Evolutionary conservation across 2,797 vertebrate genomes (phyloP).

Genomic region (Acridotheres tristis): DNA sequence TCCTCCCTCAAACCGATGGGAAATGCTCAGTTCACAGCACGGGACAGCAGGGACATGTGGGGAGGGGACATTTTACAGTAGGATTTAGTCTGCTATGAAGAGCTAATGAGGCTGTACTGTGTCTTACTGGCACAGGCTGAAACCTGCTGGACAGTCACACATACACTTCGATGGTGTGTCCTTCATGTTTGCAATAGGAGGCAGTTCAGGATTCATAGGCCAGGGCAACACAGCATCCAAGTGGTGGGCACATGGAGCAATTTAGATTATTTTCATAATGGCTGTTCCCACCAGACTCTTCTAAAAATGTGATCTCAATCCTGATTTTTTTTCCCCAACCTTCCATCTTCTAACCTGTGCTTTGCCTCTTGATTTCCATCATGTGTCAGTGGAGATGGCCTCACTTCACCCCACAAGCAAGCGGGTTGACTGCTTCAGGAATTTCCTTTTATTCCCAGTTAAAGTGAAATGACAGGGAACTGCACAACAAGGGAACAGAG

Average conservation of each 20-base stretch:
- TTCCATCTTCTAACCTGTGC: not conserved
- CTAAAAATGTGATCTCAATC: not conserved
- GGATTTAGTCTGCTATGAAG: not conserved
- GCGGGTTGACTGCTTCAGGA: rapidly evolving
- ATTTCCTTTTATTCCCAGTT: not conserved
- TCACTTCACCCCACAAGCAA: not conserved
- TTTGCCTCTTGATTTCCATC: not conserved
- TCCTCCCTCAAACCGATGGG: not conserved
- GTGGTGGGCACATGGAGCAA: rapidly evolving
- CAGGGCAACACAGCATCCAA: not conserved
- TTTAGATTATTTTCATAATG: not conserved
- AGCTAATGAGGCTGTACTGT: not conserved
- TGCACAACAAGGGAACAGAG: not conserved
- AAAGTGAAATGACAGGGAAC: not conserved
- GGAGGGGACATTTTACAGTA: not conserved
- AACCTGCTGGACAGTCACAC: not conserved
- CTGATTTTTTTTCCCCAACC: not conserved
- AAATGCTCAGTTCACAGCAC: not conserved
- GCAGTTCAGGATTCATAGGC: not conserved
- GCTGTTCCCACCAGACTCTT: not conserved
- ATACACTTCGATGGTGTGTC: too few relatives aligned
- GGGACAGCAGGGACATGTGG: rapidly evolving
- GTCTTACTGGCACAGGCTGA: not conserved
- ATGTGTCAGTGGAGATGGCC: not conserved
- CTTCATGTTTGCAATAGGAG: not conserved